Conservation (phyloP, 2,797 vertebrate genomes). For the Cynodonichthys magdalenae region DNA sequence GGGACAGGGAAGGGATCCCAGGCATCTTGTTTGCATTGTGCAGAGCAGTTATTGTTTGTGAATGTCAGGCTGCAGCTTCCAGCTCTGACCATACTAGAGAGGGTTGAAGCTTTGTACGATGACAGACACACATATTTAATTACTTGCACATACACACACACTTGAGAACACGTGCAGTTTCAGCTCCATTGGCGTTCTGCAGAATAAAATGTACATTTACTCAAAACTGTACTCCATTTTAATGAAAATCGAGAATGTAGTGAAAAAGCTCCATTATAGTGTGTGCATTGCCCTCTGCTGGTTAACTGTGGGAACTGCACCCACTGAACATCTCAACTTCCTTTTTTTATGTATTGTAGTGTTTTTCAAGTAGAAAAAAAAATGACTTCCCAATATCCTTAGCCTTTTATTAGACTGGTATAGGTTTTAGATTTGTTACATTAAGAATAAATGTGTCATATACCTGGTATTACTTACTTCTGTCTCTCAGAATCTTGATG, state of each 20-base stretch:
- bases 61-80: slow-evolving; percentile 66
- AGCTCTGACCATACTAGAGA: slow-evolving; percentile 59
- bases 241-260: neutral
- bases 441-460: too few species aligned
- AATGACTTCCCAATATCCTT: neutral
- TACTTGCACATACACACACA: slow-evolving; percentile 4
- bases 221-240: slow-evolving; percentile 42
- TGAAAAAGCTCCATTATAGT: slow-evolving; percentile 43
- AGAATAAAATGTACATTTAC: slow-evolving; percentile 34
- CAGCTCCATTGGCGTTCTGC: slow-evolving; percentile 42
- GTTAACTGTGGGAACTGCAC: slow-evolving; percentile 31
- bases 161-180: slow-evolving; percentile 17
- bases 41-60: slow-evolving; percentile 69
- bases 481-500: too few species aligned
- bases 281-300: slow-evolving; percentile 73
- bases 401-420: too few species aligned
- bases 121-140: slow-evolving; percentile 36
- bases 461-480: too few species aligned
- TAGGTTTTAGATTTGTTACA: too few species aligned
- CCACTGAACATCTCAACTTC: slow-evolving; percentile 1
- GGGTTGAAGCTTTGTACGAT: slow-evolving; percentile 53
- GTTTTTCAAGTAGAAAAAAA: too few species aligned
- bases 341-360: neutral
- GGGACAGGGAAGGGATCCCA: slow-evolving; percentile 64
- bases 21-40: slow-evolving; percentile 75